These are phyloP conservation scores for Steatornis caripensis DNA, from an alignment of 2,113 vertebrate genomes.

Conservation along the genomic window DNA sequence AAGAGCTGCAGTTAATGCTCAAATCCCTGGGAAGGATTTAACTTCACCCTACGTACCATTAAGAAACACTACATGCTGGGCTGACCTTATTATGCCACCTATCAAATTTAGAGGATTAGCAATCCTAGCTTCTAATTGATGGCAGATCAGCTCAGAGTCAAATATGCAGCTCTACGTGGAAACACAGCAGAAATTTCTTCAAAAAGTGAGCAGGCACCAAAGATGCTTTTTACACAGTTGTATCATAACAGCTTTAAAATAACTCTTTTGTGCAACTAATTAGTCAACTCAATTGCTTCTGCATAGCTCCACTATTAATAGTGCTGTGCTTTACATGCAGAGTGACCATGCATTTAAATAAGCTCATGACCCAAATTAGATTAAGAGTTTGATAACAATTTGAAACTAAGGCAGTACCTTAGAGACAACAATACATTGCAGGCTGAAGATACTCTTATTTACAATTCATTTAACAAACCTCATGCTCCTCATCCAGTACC, in stretches of 20 bases:
- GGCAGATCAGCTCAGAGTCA: conserved; percentile 12
- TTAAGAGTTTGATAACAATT: conserved; percentile 61
- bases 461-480: conserved; percentile 79
- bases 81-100: conserved; percentile 51
- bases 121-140: conserved; percentile 38
- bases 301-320: conserved; percentile 27
- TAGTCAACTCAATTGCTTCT: conserved; percentile 12
- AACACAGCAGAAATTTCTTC: conserved; percentile 19
- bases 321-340: conserved; percentile 48
- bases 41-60: neutral
- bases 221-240: neutral
- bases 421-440: conserved; percentile 54
- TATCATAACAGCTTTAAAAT: neutral
- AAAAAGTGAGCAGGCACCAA: conserved; percentile 12
- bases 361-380: conserved; percentile 54
- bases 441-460: conserved; percentile 67
- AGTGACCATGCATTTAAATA: conserved; percentile 52
- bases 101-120: conserved; percentile 57
- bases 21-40: conserved; percentile 22
- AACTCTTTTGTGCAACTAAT: neutral
- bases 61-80: conserved; percentile 1
- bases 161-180: neutral
- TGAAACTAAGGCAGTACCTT: conserved; percentile 59
- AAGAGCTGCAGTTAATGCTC: neutral
- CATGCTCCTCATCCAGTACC: conserved; percentile 92